phyloP scores from a whole-genome alignment of 1,140 invertebrate species.

The Cyclina sinensis region DNA sequence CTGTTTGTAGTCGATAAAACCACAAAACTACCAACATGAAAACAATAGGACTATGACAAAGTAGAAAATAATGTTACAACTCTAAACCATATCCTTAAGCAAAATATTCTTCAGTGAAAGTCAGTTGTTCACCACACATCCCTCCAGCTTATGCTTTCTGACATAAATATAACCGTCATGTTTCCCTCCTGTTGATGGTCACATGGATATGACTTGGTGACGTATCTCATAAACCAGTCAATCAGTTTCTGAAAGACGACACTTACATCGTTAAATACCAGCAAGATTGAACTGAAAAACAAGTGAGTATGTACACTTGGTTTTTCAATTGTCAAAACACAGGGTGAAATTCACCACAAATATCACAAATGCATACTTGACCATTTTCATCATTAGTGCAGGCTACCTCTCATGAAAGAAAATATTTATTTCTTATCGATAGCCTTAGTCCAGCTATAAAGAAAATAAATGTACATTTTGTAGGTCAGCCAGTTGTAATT shows the following conservation, averaged over 20 bases:
- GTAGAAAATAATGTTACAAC: not conserved
- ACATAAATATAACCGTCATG: constrained; percentile 32
- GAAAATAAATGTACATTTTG: too few species aligned
- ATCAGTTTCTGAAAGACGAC: not conserved
- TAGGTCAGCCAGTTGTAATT: too few species aligned
- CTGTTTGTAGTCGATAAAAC: too few species aligned
- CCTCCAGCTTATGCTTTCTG: not conserved
- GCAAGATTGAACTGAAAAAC: not conserved
- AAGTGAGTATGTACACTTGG: constrained; percentile 12
- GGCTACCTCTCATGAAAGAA: not conserved
- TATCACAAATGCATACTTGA: not conserved
- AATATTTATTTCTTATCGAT: not conserved
- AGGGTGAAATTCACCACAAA: not conserved
- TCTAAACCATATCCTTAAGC: not conserved
- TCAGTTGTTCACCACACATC: not conserved
- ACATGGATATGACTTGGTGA: constrained; percentile 13
- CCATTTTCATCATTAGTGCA: not conserved
- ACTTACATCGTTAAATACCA: not conserved
- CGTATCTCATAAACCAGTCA: constrained; percentile 35
- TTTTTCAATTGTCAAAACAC: not conserved
- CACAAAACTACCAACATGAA: too few species aligned
- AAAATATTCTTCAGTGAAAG: not conserved
- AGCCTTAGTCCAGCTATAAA: too few species aligned
- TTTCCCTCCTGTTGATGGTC: not conserved
- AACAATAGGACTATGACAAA: too few species aligned